Base-by-base conservation (phyloP, 2,113 vertebrate genomes). In the Nycticebus coucang region DNA sequence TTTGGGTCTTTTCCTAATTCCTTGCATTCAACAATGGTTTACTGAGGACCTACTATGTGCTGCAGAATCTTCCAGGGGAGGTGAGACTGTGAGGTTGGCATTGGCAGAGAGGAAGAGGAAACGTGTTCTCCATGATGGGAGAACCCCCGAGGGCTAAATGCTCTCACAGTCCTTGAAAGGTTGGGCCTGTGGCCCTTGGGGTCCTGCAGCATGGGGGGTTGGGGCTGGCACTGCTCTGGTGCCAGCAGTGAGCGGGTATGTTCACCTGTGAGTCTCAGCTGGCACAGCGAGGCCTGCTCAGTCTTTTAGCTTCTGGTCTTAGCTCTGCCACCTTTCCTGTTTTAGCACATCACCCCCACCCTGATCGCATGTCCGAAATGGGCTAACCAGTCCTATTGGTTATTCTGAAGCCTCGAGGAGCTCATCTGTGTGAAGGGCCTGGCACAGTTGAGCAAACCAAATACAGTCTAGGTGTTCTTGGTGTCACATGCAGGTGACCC, bases 41-140 rank as follows among this genome's bases (percentile, higher is more conserved):
- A 0, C 33, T 37, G 72, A 89, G 83, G 89, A 64, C 79, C 91
- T 91, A 62, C 83, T 91, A 15, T 87, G 94, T 93, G 53, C 41
- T 35, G 2, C 24, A 57, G 92, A 87, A n/a, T 35, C 59, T 87
- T 71, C 80, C 14, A 62, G 41, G 72, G 37, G 17, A 37, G 17
- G 50, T 41, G 33, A 90, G 37, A 13, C 28, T 71, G 72, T 64
- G 59, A 95, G 21, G 50, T 69, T 75, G 59, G 62, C 60, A 15
- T 64, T n/a, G 57, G 21, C 35, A 35, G 24, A 71, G 64, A 71
- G 35, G 60, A 79, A 50, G 30, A 71, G 35, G 33, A 71, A 35
- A 91, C n/a, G 50, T 0, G 3, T 55, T 80, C 28, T 57, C 41
- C 41, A 41, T 1, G 8, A 24, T 35, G 30, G 59, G 21, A 22